phyloP scores from a whole-genome alignment of 2,113 vertebrate species.

The Bothrops jararaca region DNA sequence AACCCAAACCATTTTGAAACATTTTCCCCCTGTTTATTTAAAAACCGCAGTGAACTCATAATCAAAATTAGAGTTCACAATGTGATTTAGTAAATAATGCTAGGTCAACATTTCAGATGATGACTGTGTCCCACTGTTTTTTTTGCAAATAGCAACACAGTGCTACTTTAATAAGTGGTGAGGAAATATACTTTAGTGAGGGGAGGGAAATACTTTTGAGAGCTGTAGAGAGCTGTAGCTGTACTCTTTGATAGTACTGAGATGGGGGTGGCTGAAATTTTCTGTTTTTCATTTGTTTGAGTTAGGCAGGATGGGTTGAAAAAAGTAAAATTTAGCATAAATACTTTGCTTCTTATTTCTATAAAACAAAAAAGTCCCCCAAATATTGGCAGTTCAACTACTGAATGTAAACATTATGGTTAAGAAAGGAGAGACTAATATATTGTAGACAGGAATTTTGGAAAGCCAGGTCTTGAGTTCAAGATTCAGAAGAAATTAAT shows the following conservation, averaged over 20 bases:
- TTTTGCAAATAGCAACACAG: not conserved
- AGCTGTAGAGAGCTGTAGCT: not conserved
- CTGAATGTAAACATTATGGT: not conserved
- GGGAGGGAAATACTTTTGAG: not conserved
- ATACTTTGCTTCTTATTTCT: not conserved
- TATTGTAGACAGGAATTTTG: not conserved
- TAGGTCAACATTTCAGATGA: slow-evolving; percentile 10
- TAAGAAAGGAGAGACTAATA: not conserved
- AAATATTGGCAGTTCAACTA: not conserved
- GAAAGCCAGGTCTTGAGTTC: not conserved
- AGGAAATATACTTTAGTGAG: not conserved
- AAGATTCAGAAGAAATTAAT: not conserved
- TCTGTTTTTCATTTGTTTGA: not conserved
- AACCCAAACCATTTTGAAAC: not conserved
- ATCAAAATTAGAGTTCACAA: slow-evolving; percentile 8
- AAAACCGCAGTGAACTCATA: not conserved
- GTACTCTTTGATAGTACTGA: not conserved
- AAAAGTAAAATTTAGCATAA: not conserved
- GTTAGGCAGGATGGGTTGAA: not conserved
- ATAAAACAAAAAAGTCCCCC: not conserved
- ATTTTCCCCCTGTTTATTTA: not conserved
- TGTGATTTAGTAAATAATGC: not conserved
- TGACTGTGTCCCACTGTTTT: not conserved
- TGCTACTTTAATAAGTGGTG: not conserved
- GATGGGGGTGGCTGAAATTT: not conserved